These are phyloP conservation scores for Heterotis niloticus DNA, from an alignment of 2,113 vertebrate species.

Conservation along the genomic window DNA sequence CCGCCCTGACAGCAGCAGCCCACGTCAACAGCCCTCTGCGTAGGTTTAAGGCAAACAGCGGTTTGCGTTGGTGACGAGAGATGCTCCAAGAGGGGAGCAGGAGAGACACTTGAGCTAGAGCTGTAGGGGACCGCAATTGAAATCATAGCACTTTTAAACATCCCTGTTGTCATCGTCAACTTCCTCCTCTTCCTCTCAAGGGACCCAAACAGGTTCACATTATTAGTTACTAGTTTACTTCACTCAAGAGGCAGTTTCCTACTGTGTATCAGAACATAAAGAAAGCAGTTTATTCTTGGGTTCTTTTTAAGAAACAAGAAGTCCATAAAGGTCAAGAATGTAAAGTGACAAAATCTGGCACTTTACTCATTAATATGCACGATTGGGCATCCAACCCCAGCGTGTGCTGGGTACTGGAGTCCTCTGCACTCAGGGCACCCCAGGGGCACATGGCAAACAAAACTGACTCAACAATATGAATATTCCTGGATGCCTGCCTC, in stretches of 20 bases:
- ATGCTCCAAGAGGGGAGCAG: neutral
- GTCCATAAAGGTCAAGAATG: too few relatives aligned
- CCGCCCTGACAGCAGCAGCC: slow-evolving; percentile 54
- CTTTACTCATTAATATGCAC: too few relatives aligned
- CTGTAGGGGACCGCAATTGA: neutral
- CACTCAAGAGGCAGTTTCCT: neutral
- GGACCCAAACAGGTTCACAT: neutral
- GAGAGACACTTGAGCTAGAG: slow-evolving; percentile 12
- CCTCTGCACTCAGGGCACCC: too few relatives aligned
- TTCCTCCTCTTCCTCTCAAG: neutral
- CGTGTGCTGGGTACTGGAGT: too few relatives aligned
- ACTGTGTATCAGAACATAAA: too few relatives aligned
- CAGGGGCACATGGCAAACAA: too few relatives aligned
- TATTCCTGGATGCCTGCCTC: too few relatives aligned
- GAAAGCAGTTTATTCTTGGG: too few relatives aligned
- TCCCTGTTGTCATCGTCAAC: neutral
- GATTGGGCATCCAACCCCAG: too few relatives aligned
- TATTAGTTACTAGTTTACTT: neutral
- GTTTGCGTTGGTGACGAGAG: neutral
- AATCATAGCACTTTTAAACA: neutral
- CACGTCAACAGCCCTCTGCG: slow-evolving; percentile 33
- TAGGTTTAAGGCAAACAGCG: slow-evolving; percentile 9
- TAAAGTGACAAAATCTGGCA: too few relatives aligned
- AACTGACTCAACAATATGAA: neutral
- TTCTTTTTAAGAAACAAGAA: too few relatives aligned